These are phyloP conservation scores for Ciconia stormi DNA, from an alignment of 2,113 vertebrate genomes.

Conservation along the genomic window DNA sequence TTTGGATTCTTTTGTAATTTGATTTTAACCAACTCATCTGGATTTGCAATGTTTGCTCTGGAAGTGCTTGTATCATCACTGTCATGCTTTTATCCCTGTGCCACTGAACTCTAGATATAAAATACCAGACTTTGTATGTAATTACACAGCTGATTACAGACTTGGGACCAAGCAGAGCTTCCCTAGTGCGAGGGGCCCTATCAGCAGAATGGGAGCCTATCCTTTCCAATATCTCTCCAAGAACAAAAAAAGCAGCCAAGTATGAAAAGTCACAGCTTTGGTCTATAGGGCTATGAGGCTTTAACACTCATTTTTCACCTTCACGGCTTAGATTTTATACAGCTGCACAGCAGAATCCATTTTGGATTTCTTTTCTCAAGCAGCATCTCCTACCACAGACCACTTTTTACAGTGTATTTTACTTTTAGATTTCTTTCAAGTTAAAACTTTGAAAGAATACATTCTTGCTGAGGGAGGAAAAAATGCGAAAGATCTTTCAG, in stretches of 20 bases:
- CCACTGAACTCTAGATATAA: neutral
- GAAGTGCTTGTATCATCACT: neutral
- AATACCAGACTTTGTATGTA: neutral
- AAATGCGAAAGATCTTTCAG: neutral
- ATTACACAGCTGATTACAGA: neutral
- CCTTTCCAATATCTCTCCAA: neutral
- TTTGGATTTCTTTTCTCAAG: neutral
- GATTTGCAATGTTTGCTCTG: neutral
- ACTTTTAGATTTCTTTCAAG: neutral
- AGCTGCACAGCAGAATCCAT: neutral
- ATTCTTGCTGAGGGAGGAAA: neutral
- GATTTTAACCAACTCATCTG: neutral
- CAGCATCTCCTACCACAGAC: neutral
- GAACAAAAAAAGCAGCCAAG: neutral
- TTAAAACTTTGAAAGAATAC: neutral
- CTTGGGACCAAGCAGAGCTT: neutral
- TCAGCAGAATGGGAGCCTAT: neutral
- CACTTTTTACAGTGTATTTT: neutral
- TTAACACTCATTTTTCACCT: neutral
- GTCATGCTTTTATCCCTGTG: neutral
- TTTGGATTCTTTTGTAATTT: neutral
- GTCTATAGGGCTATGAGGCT: neutral
- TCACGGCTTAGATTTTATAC: neutral
- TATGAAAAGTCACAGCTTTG: neutral
- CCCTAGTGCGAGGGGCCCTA: accelerated